These are phyloP conservation scores for Pavo muticus DNA, from an alignment of 2,113 vertebrate species.

Conservation along the genomic window DNA sequence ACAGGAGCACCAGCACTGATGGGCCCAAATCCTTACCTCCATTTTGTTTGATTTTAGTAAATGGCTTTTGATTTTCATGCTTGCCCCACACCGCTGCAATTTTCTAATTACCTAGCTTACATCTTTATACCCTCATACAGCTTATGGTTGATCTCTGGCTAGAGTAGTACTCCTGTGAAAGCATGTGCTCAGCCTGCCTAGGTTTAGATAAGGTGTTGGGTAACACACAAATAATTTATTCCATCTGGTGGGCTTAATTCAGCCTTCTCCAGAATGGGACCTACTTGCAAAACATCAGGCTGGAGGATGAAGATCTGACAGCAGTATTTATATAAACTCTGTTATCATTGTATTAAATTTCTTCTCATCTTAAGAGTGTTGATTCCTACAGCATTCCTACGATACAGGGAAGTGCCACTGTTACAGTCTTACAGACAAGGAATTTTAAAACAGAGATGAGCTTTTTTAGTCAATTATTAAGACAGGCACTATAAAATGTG, in stretches of 20 bases:
- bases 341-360: background rate
- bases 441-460: background rate
- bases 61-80: background rate
- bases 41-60: background rate
- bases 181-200: background rate
- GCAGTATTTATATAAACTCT: background rate
- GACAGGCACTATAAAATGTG: background rate
- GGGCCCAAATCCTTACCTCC: background rate
- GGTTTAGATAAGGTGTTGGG: background rate
- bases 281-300: background rate
- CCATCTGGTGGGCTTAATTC: background rate
- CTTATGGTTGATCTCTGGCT: background rate
- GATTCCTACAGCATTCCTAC: background rate
- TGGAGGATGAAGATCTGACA: background rate
- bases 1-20: background rate
- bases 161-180: background rate
- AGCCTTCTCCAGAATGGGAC: background rate
- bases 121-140: background rate
- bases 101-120: background rate
- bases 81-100: background rate
- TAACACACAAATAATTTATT: background rate
- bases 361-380: background rate
- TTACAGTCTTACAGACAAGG: background rate
- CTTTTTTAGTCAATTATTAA: background rate
- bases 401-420: background rate